Evolutionary conservation across 2,888 invertebrate species (phyloP), one percentile per base, ranked within the genome.

Genomic region (Hedya salicella): DNA sequence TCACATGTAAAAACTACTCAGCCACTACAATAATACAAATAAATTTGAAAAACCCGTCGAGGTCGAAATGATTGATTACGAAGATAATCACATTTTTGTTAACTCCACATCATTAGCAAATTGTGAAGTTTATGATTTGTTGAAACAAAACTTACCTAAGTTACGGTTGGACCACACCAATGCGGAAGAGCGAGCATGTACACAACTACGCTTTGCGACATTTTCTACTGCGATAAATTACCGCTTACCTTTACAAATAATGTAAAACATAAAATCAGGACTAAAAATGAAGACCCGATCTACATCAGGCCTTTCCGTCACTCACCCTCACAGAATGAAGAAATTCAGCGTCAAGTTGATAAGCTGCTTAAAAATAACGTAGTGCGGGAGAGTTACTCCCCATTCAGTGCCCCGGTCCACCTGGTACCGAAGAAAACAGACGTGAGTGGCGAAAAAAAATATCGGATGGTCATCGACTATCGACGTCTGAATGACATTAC

Each of bases 181-280:
- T n/a, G n/a, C n/a, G n/a, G n/a, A n/a, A n/a, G n/a, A n/a, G n/a
- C n/a, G n/a, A n/a, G n/a, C n/a, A n/a, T n/a, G n/a, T n/a, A n/a
- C n/a, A n/a, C n/a, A n/a, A n/a, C n/a, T n/a, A n/a, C 25, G 25
- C 25, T 3, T 5, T 5, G 25, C 5, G 79, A 84, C 8, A 73
- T 83, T 2, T 81, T 83, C 59, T 71, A 81, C 44, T 70, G 69
- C 11, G 78, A 79, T 36, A 70, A 76, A 3, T 71, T 79, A 1
- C 75, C 78, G 0, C 30, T 83, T 36, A 73, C 77, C 0, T 75
- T 74, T 6, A 81, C 79, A 2, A 73, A 79, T 42, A 52, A 73
- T 13, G 70, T 82, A 0, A 78, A 77, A 71, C 85, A 86, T 13
- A 61, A 77, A 66, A 77, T 87, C 14, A 14, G 40, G 17, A 39